A percentile compares a stretch with the other conserved stretches of the same genome.
Evolutionary conservation across 1,140 invertebrate genomes (phyloP).

Genomic region (Dryas iulia): DNA sequence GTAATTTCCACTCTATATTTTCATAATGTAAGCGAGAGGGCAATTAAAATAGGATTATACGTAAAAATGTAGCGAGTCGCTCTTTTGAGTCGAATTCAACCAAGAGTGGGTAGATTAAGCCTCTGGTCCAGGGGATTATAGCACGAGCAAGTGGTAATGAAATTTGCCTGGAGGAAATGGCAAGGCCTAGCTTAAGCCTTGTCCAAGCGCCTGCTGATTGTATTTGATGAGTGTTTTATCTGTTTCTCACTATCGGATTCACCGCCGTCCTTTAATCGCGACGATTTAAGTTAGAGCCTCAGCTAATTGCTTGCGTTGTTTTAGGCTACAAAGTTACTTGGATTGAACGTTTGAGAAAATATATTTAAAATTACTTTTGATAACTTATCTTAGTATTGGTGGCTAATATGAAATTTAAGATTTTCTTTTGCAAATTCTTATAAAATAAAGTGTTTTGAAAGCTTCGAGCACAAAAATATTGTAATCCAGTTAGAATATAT

Average conservation of each 20-base stretch:
- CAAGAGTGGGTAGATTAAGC: slow-evolving; percentile 70
- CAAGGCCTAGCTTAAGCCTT: slow-evolving; percentile 71
- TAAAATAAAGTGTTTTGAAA: no score
- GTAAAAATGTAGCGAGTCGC: slow-evolving; percentile 73
- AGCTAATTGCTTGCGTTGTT: slow-evolving; percentile 50
- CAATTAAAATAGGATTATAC: slow-evolving; percentile 79
- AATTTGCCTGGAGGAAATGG: slow-evolving; percentile 71
- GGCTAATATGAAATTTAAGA: neutral
- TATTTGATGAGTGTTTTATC: slow-evolving; percentile 77
- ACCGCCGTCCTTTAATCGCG: slow-evolving; percentile 51
- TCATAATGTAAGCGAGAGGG: slow-evolving; percentile 55
- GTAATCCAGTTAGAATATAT: no score
- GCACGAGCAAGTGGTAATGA: slow-evolving; percentile 75
- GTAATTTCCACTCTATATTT: slow-evolving; percentile 61
- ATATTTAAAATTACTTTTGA: slow-evolving; percentile 4
- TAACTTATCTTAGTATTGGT: neutral
- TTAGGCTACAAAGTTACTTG: slow-evolving; percentile 40
- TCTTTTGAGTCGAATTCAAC: slow-evolving; percentile 71
- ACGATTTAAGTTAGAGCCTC: slow-evolving; percentile 54
- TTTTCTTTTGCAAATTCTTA: no score
- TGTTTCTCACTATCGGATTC: slow-evolving; percentile 56
- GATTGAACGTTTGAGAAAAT: slow-evolving; percentile 37
- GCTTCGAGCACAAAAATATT: no score
- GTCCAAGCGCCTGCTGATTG: slow-evolving; percentile 69
- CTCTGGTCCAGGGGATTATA: slow-evolving; percentile 70